These are phyloP conservation scores for Callocephalon fimbriatum DNA, from an alignment of 2,113 vertebrate genomes.

Conservation along the genomic window DNA sequence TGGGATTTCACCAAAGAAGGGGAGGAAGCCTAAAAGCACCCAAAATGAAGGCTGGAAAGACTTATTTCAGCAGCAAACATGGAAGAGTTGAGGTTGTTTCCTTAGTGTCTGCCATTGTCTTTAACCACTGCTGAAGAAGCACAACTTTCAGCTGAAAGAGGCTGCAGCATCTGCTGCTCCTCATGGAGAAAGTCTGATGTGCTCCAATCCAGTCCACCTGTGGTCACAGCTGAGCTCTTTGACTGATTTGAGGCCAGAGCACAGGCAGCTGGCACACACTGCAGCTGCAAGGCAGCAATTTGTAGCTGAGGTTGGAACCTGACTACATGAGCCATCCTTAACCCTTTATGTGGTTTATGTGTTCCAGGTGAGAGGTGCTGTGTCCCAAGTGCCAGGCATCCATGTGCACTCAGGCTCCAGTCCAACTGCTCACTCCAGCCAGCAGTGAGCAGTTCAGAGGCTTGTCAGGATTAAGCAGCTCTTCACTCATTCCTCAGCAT, in stretches of 20 bases:
- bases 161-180: background rate
- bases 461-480: background rate
- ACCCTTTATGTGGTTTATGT: background rate
- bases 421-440: background rate
- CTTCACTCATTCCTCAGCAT: background rate
- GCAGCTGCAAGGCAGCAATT: fast-evolving
- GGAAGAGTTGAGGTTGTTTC: background rate
- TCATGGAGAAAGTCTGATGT: background rate
- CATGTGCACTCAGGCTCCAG: background rate
- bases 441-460: background rate
- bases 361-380: background rate
- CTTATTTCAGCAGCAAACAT: background rate
- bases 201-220: background rate
- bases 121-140: background rate
- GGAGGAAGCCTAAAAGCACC: background rate
- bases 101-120: background rate
- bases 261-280: background rate
- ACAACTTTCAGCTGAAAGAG: background rate
- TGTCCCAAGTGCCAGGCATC: background rate
- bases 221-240: background rate
- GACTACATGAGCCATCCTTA: background rate
- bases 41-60: background rate
- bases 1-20: background rate
- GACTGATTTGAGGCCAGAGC: background rate
- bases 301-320: background rate